A percentile compares a stretch with the other conserved stretches of the same genome.
phyloP scores from a whole-genome alignment of 2,888 invertebrate genomes.

The Hedychridium roseum region DNA sequence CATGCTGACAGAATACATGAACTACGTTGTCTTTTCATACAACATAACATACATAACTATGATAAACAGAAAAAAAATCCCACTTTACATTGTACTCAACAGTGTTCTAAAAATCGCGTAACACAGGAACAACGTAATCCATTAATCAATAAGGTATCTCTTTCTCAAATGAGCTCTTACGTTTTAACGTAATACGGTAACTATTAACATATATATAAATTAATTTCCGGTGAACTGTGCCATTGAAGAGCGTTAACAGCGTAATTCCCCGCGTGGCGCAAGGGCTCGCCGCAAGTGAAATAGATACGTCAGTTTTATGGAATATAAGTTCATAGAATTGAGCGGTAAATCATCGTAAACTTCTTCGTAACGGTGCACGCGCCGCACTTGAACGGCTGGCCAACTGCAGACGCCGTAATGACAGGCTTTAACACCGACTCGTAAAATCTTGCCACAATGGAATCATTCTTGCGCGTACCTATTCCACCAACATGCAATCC shows the following conservation, averaged over 20 bases:
- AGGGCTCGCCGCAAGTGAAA: conserved; percentile 52
- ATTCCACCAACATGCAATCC: conserved; percentile 7
- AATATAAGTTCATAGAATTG: conserved; percentile 60
- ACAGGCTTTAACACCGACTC: conserved; percentile 60
- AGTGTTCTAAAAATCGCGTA: background rate
- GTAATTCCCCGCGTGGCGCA: conserved; percentile 34
- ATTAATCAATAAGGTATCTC: too few relatives aligned
- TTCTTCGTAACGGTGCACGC: conserved; percentile 37
- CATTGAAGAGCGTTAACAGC: background rate
- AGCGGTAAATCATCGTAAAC: conserved; percentile 57
- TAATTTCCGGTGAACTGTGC: background rate
- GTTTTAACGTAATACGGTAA: too few relatives aligned
- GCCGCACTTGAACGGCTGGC: conserved; percentile 15
- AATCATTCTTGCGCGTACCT: conserved; percentile 47
- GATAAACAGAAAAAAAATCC: background rate
- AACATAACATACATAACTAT: background rate
- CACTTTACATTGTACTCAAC: background rate
- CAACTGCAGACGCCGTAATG: conserved; percentile 54
- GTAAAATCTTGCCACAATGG: conserved; percentile 61
- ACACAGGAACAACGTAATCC: too few relatives aligned
- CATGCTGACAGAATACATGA: too few relatives aligned
- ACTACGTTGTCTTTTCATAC: too few relatives aligned
- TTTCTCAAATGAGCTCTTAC: too few relatives aligned
- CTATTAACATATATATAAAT: background rate
- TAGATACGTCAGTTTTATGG: conserved; percentile 57